Evolutionary conservation across 2,888 invertebrate species (phyloP), one percentile per base, ranked within the genome.

Genomic region (Drosophila monieri): DNA sequence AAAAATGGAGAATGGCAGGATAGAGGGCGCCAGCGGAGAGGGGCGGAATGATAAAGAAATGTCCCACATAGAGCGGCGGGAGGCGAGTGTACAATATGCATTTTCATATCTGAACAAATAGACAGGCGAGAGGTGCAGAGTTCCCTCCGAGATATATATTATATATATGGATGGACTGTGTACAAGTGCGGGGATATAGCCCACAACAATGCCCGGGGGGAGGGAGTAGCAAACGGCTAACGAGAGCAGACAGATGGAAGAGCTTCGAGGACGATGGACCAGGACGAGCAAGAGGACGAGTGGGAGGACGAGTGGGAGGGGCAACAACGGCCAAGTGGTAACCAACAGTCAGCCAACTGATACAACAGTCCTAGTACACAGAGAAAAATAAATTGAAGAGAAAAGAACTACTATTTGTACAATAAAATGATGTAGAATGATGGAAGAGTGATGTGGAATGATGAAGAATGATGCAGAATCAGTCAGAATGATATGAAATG

Each of bases 31-130:
- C 21, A 23, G 21, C 21, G 21, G 21, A 23, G 21, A 47, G 23
- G 60, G 12, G 21, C 37, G 30, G 18, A 23, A 67, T 44, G 66
- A 66, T 68, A 68, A 58, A 52, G 47, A 69, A 68, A 69, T 74
- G 78, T 76, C 64, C 69, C 77, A 79, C 62, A 58, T 58, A 52
- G 43, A 58, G 79, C 71, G 77, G 61, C 67, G 83, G 67, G 80
- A 83, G 80, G 70, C 76, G 80, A 76, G 87, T 77, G 85, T 86
- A 80, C 85, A 84, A 84, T 80, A 81, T 86, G 85, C 80, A 81
- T 81, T 86, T 78, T 84, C 79, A 77, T 86, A 73, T 64, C 75
- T 61, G 55, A 75, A 67, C 55, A 75, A 51, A 68, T 54, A 68
- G 56, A 48, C 18, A 51, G 62, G 46, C 43, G 54, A 58, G 57